Conservation (phyloP, 2,113 vertebrate species). For the Nannospalax galili region DNA sequence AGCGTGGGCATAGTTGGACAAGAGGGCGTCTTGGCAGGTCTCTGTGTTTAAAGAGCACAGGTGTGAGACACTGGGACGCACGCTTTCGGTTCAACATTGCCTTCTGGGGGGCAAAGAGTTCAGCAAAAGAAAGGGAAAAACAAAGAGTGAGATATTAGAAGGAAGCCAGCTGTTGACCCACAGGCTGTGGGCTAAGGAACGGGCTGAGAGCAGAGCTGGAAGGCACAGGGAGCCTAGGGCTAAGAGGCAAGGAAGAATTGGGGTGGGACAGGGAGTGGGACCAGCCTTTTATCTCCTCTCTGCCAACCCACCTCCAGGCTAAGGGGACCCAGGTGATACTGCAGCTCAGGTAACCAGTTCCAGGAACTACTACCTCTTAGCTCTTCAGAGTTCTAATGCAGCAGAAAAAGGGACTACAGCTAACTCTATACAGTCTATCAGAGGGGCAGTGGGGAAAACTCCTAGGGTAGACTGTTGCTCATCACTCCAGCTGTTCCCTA, state of each 20-base stretch:
- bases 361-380: not conserved
- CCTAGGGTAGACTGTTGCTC: not conserved
- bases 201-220: slow-evolving; percentile 56
- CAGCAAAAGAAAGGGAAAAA: slow-evolving; percentile 76
- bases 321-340: not conserved
- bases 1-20: slow-evolving; percentile 86
- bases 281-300: not conserved
- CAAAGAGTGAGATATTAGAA: slow-evolving; percentile 67
- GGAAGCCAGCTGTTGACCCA: slow-evolving; percentile 53
- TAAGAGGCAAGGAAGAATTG: not conserved
- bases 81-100: slow-evolving; percentile 70
- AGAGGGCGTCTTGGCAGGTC: slow-evolving; percentile 85
- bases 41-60: slow-evolving; percentile 85
- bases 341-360: not conserved
- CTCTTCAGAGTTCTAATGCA: not conserved
- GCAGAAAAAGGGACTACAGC: not conserved
- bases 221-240: slow-evolving; percentile 11
- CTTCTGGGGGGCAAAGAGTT: slow-evolving; percentile 66
- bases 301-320: not conserved
- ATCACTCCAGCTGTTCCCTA: not conserved
- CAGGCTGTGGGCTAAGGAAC: slow-evolving; percentile 21
- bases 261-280: not conserved
- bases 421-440: not conserved
- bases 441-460: not conserved
- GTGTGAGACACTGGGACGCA: slow-evolving; percentile 62